Evolutionary conservation across 2,797 vertebrate species (phyloP).

Genomic region (Lithobates pipiens): DNA sequence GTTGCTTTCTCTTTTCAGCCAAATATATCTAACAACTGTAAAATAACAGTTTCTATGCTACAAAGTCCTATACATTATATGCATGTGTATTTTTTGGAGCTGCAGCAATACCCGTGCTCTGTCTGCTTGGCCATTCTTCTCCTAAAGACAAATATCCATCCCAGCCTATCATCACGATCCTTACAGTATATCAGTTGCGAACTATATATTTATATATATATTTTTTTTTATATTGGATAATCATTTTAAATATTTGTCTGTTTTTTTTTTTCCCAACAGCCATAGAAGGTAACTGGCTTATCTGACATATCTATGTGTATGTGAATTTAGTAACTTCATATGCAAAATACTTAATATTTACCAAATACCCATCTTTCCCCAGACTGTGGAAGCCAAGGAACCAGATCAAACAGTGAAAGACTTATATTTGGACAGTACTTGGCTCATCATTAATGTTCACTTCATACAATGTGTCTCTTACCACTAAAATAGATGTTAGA

Average conservation of each 20-base stretch:
- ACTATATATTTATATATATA: neutral
- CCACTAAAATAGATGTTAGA: slow-evolving; percentile 44
- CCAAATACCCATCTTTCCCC: neutral
- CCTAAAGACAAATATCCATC: no score
- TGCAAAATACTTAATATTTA: neutral
- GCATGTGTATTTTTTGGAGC: no score
- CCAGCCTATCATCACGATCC: no score
- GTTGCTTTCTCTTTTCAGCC: no score
- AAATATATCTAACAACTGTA: no score
- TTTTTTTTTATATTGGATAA: no score
- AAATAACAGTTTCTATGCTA: no score
- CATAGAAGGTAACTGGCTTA: neutral
- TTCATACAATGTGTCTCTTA: slow-evolving; percentile 31
- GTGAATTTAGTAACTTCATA: neutral
- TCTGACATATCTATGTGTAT: neutral
- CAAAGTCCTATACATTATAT: no score
- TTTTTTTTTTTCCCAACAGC: neutral
- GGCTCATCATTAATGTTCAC: slow-evolving; percentile 10
- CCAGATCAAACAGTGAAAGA: neutral
- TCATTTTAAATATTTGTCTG: neutral
- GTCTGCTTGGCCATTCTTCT: no score
- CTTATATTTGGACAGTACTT: slow-evolving; percentile 3
- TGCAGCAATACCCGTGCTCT: no score
- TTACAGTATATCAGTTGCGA: no score
- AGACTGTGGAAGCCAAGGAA: neutral